A percentile compares a stretch with the other conserved stretches of the same genome.
Conservation (phyloP, 2,888 invertebrate species). For the Napeogenes sylphis region DNA sequence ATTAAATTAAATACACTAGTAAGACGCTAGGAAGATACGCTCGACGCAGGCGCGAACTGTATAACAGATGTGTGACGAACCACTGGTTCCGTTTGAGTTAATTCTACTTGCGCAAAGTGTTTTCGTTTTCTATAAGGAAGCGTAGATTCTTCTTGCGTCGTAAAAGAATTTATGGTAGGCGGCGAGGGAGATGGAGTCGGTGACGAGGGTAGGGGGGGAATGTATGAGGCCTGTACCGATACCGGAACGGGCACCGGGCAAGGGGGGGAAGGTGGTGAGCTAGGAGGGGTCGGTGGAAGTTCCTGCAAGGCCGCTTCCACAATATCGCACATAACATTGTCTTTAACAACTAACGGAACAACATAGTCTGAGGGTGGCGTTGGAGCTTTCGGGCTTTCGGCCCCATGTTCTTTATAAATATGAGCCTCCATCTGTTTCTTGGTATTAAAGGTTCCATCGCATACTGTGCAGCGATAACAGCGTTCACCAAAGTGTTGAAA, state of each 20-base stretch:
- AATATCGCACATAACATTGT: slow-evolving; percentile 66
- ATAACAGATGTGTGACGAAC: slow-evolving; percentile 84
- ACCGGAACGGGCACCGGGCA: slow-evolving; percentile 59
- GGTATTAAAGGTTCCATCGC: slow-evolving; percentile 92
- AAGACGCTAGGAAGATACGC: slow-evolving; percentile 57
- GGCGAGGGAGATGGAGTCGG: slow-evolving; percentile 57
- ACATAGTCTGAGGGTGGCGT: slow-evolving; percentile 53
- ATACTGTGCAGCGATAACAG: slow-evolving; percentile 94
- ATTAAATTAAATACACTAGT: slow-evolving; percentile 19
- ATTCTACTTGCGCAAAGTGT: slow-evolving; percentile 83
- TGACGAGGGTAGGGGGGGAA: slow-evolving; percentile 75
- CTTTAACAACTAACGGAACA: slow-evolving; percentile 51
- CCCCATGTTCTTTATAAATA: slow-evolving; percentile 79
- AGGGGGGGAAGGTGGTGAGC: slow-evolving; percentile 73
- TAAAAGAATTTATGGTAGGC: slow-evolving; percentile 47
- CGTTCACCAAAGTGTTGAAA: slow-evolving; percentile 95
- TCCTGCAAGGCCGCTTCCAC: slow-evolving; percentile 70
- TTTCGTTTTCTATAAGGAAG: slow-evolving; percentile 89
- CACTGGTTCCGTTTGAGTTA: slow-evolving; percentile 47
- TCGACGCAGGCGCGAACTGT: slow-evolving; percentile 87
- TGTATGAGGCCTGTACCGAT: slow-evolving; percentile 67
- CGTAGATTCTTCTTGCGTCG: slow-evolving; percentile 56
- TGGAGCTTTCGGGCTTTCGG: slow-evolving; percentile 69
- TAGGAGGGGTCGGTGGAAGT: slow-evolving; percentile 78
- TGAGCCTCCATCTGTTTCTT: slow-evolving; percentile 95